A percentile compares a stretch with the other conserved stretches of the same genome.
Evolutionary conservation across 2,113 vertebrate species (phyloP).

Genomic region (Hemibagrus wyckioides): DNA sequence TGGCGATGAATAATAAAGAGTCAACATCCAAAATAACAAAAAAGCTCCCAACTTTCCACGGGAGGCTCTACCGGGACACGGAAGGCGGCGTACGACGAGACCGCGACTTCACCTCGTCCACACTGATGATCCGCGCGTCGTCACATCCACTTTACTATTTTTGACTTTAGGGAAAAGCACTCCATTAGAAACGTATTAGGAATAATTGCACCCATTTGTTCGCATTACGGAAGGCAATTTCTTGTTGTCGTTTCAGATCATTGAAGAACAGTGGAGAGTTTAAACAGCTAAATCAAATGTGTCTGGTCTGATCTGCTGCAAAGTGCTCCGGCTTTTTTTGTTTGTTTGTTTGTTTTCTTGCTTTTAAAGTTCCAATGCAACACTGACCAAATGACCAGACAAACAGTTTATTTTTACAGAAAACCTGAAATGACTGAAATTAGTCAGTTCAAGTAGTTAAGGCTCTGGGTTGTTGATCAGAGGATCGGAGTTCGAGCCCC

Average conservation of each 20-base stretch:
- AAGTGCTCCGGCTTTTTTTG: not conserved
- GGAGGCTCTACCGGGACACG: not conserved
- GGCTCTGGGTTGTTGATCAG: too few relatives aligned
- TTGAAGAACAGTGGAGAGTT: constrained; percentile 25
- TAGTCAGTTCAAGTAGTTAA: not conserved
- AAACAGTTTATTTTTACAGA: not conserved
- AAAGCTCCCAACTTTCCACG: not conserved
- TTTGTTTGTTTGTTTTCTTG: not conserved
- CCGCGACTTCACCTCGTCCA: not conserved
- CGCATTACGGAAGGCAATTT: constrained; percentile 1
- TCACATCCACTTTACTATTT: constrained; percentile 7
- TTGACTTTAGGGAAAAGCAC: constrained; percentile 7
- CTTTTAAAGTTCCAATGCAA: not conserved
- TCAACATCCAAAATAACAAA: not conserved
- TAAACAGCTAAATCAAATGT: constrained; percentile 27
- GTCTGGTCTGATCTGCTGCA: constrained; percentile 3
- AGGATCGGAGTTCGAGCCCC: too few relatives aligned
- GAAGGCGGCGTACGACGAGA: not conserved
- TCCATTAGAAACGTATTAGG: constrained; percentile 22
- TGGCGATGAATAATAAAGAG: constrained; percentile 16
- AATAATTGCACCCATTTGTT: constrained; percentile 41
- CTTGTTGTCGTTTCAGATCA: constrained; percentile 23
- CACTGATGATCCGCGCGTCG: not conserved
- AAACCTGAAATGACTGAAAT: too few relatives aligned
- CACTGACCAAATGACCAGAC: not conserved